Conservation (phyloP, 2,888 invertebrate genomes). For the Blera fallax region DNA sequence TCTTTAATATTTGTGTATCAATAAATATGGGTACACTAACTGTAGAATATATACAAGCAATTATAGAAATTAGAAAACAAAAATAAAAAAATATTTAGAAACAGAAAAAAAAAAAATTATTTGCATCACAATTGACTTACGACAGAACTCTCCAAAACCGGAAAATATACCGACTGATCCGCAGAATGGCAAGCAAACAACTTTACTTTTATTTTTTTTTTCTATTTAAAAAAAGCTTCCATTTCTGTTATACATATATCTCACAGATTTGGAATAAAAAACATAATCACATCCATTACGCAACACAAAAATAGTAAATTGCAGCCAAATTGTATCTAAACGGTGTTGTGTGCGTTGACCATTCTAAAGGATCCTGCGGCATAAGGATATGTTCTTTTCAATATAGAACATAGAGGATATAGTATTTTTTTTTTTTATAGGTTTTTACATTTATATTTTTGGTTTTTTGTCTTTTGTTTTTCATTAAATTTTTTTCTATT, state of each 20-base stretch:
- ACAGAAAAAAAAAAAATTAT: not conserved
- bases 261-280: not conserved
- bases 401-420: not conserved
- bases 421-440: not conserved
- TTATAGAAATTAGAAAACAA: not conserved
- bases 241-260: not conserved
- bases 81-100: not conserved
- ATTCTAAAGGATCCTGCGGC: not conserved
- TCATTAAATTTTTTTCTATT: constrained; percentile 28
- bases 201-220: not conserved
- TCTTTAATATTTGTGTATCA: too few species aligned
- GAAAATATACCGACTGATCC: not conserved
- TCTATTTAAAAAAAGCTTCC: not conserved
- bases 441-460: constrained; percentile 1
- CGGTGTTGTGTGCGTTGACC: not conserved
- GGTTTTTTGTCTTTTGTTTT: constrained; percentile 2
- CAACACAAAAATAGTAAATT: not conserved
- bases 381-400: not conserved
- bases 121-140: constrained; percentile 38
- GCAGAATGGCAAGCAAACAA: not conserved
- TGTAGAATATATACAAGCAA: not conserved
- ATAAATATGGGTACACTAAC: not conserved
- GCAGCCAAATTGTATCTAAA: not conserved
- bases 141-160: constrained; percentile 17
- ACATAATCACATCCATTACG: not conserved